Evolutionary conservation across 2,888 invertebrate species (phyloP).

Genomic region (Colostygia pectinataria): DNA sequence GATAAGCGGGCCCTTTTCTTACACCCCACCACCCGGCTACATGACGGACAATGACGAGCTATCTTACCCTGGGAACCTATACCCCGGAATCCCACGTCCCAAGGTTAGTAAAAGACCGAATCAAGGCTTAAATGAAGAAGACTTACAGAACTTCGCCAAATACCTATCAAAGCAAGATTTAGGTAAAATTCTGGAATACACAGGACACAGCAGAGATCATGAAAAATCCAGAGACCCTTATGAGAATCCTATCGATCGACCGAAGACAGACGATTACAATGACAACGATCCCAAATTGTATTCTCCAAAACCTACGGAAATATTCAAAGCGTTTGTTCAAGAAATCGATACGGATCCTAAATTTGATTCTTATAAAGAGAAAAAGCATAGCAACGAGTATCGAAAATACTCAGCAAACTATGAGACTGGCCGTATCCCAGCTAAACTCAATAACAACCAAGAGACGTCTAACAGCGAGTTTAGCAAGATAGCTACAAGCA

Average conservation of each 20-base stretch:
- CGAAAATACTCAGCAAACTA: conserved; percentile 6
- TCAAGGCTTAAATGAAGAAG: conserved; percentile 63
- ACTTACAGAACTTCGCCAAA: conserved; percentile 65
- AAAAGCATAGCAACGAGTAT: conserved; percentile 17
- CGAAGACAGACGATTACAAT: conserved; percentile 34
- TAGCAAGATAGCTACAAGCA: conserved; percentile 12
- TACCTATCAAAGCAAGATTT: conserved; percentile 69
- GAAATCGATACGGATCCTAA: conserved; percentile 32
- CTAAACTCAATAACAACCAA: conserved; percentile 13
- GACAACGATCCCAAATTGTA: conserved; percentile 22
- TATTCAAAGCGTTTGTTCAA: conserved; percentile 29
- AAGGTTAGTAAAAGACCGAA: conserved; percentile 65
- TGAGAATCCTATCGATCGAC: conserved; percentile 28
- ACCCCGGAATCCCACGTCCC: conserved; percentile 2
- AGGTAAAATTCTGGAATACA: conserved; percentile 63
- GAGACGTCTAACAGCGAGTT: conserved; percentile 17
- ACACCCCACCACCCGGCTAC: conserved; percentile 64
- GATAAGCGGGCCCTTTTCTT: conserved; percentile 54
- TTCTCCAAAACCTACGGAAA: conserved; percentile 15
- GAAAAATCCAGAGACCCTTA: conserved; percentile 31
- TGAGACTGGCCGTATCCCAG: background rate
- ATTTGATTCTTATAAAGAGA: conserved; percentile 16
- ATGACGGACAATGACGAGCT: conserved; percentile 29
- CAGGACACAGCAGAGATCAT: conserved; percentile 44
- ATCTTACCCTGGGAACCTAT: conserved; percentile 6